Percentiles rank a stretch among this genome's conserved stretches.
These are phyloP conservation scores for Laupala kohalensis DNA, from an alignment of 1,140 invertebrate species.

Conservation along the genomic window DNA sequence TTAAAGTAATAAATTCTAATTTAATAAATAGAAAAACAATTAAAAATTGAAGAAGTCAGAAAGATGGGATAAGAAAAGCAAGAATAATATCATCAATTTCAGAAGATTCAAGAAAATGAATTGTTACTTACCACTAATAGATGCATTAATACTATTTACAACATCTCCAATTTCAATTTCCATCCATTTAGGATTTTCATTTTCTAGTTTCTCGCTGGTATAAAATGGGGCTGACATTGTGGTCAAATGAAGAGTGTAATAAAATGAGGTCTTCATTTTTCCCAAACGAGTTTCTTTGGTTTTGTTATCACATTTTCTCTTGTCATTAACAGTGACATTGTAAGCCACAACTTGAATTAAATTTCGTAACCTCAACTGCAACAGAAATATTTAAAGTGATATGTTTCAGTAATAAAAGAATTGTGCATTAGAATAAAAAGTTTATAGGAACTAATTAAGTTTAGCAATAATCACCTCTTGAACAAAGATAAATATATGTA, in stretches of 20 bases:
- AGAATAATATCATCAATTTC: neutral
- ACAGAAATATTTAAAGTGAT: conserved; percentile 14
- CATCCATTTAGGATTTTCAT: conserved; percentile 60
- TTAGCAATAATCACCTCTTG: too few species aligned
- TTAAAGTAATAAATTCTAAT: too few species aligned
- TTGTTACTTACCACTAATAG: neutral
- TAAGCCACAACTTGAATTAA: conserved; percentile 54
- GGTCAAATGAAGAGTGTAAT: conserved; percentile 65
- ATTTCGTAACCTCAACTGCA: conserved; percentile 52
- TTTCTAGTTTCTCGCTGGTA: conserved; percentile 65
- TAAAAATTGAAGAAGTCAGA: too few species aligned
- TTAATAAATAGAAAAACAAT: too few species aligned
- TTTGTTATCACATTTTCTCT: conserved; percentile 17
- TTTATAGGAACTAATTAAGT: too few species aligned
- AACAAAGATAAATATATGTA: too few species aligned
- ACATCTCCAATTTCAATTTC: conserved; percentile 40
- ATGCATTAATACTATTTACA: conserved; percentile 23
- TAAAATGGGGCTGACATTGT: conserved; percentile 75
- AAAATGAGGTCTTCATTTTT: conserved; percentile 36
- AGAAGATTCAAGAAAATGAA: neutral
- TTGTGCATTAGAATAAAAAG: too few species aligned
- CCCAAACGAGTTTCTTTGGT: neutral
- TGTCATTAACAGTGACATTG: conserved; percentile 33
- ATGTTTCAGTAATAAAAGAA: too few species aligned
- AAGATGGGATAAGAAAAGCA: neutral